Conservation (phyloP, 2,113 vertebrate species). For the Malurus melanocephalus region DNA sequence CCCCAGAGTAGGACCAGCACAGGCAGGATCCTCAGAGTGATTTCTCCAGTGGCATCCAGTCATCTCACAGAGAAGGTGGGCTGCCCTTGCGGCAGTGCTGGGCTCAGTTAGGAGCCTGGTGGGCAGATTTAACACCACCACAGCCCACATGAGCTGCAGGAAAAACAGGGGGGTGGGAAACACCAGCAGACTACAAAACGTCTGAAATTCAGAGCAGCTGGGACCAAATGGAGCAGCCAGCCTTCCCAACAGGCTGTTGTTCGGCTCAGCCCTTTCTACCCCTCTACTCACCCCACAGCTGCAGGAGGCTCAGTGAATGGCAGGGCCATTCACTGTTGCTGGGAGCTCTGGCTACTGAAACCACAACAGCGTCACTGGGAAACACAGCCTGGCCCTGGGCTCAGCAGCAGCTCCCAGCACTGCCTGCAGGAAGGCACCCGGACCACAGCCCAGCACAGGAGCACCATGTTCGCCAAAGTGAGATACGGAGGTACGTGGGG, state of each 20-base stretch:
- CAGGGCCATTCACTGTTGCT: background rate
- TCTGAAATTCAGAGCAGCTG: background rate
- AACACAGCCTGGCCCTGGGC: background rate
- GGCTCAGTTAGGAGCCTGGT: background rate
- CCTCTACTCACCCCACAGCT: background rate
- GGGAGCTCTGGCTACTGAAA: background rate
- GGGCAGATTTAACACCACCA: background rate
- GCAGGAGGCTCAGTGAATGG: background rate
- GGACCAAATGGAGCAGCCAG: background rate
- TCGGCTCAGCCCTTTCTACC: background rate
- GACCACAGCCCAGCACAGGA: background rate
- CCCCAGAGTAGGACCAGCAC: background rate
- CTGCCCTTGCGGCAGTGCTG: background rate
- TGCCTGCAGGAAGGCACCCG: rapidly evolving
- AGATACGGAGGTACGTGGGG: slow-evolving; percentile 36
- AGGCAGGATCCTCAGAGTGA: background rate
- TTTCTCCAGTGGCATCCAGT: background rate
- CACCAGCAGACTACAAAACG: background rate
- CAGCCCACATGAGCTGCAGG: background rate
- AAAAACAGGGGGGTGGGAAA: background rate
- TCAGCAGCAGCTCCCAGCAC: background rate
- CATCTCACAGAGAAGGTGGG: background rate
- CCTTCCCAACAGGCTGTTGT: background rate
- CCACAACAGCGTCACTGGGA: background rate
- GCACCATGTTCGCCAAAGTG: background rate